Evolutionary conservation across 1,140 invertebrate species (phyloP).

Genomic region (Neoseiulus cucumeris): DNA sequence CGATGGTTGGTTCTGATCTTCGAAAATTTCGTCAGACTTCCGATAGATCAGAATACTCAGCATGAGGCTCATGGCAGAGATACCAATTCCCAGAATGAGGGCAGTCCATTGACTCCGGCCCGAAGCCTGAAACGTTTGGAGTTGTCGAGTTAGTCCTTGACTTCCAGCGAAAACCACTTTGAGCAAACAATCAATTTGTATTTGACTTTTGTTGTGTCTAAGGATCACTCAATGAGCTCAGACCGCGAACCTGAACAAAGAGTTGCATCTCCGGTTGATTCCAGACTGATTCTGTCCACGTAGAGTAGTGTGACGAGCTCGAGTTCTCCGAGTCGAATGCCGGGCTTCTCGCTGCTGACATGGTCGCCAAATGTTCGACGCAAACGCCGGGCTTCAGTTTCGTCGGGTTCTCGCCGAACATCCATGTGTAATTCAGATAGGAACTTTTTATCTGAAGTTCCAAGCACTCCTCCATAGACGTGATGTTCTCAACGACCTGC

Average conservation of each 20-base stretch:
- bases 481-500: conserved; percentile 14
- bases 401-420: not conserved
- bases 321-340: conserved; percentile 36
- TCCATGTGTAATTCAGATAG: conserved; percentile 7
- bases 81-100: conserved; percentile 39
- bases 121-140: conserved; percentile 33
- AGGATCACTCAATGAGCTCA: conserved; percentile 44
- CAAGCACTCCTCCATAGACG: not conserved
- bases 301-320: conserved; percentile 52
- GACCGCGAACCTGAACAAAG: conserved; percentile 48
- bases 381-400: not conserved
- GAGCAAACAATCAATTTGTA: too few species aligned
- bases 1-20: not conserved
- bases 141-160: too few species aligned
- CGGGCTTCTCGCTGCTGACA: not conserved
- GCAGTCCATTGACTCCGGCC: conserved; percentile 42
- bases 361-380: conserved; percentile 24
- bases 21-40: conserved; percentile 41
- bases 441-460: not conserved
- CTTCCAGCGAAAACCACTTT: too few species aligned
- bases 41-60: conserved; percentile 46
- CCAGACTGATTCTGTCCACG: conserved; percentile 84
- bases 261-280: conserved; percentile 45
- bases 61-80: conserved; percentile 41
- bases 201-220: too few species aligned